phyloP scores from a whole-genome alignment of 2,797 vertebrate species.

The Gallinago stenura region DNA sequence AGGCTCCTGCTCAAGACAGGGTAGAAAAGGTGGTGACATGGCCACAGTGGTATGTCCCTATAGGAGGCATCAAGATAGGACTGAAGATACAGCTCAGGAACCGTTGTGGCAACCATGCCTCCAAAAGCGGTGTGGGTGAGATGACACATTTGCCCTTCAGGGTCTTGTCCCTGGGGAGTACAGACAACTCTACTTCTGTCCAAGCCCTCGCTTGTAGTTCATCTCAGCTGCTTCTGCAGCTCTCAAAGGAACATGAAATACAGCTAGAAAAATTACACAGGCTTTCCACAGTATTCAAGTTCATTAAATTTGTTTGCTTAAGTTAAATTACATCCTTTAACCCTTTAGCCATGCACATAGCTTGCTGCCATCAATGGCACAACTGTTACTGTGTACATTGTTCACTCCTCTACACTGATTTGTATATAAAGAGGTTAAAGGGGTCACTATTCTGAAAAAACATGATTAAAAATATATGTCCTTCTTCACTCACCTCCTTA shows the following conservation, averaged over 20 bases:
- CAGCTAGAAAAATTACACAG: not conserved
- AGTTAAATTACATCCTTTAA: not conserved
- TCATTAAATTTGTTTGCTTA: not conserved
- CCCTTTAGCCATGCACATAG: not conserved
- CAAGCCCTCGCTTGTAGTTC: not conserved
- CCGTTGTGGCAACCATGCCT: not conserved
- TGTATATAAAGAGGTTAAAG: not conserved
- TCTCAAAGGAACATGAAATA: not conserved
- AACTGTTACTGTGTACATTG: no score
- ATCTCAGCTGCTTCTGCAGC: not conserved
- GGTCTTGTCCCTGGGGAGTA: not conserved
- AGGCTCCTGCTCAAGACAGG: not conserved
- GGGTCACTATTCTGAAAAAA: not conserved
- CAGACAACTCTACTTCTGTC: not conserved
- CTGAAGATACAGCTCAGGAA: not conserved
- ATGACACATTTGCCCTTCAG: not conserved
- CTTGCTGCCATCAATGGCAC: not conserved
- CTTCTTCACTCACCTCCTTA: conserved; percentile 16
- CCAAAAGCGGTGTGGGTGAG: not conserved
- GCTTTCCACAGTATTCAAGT: not conserved
- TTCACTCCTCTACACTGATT: not conserved
- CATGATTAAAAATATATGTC: not conserved
- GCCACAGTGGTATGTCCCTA: rapidly evolving
- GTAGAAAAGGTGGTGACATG: not conserved
- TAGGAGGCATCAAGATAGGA: not conserved